A percentile compares a stretch with the other conserved stretches of the same genome.
phyloP scores from a whole-genome alignment of 2,113 vertebrate species.

The Caracal caracal region DNA sequence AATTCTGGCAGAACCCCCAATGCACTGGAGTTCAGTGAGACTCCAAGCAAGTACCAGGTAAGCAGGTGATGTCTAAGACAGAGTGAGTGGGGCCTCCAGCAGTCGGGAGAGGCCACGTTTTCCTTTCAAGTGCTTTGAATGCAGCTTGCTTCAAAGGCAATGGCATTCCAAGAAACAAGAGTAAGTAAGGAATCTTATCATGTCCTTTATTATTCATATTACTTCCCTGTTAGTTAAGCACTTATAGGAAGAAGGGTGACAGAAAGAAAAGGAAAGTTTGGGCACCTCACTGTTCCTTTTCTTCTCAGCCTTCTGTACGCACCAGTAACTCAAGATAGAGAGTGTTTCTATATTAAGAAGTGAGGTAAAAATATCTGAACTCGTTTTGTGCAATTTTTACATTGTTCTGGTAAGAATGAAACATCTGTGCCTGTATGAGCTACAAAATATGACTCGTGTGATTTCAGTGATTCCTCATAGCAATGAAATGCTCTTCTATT shows the following conservation, averaged over 20 bases:
- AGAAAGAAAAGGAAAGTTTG: not conserved
- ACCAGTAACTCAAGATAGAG: not conserved
- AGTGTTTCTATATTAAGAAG: not conserved
- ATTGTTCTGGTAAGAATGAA: not conserved
- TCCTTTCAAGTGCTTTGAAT: not conserved
- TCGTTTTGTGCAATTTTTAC: not conserved
- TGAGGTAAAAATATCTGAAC: not conserved
- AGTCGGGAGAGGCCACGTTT: not conserved
- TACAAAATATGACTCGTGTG: not conserved
- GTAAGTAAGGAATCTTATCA: not conserved
- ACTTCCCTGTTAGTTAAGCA: not conserved
- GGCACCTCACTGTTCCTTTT: not conserved
- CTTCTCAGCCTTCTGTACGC: not conserved
- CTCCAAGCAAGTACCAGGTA: not conserved
- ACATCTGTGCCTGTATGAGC: accelerated
- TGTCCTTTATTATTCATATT: not conserved
- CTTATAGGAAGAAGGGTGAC: not conserved
- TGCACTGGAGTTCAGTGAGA: not conserved
- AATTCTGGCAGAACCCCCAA: not conserved
- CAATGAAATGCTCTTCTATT: not conserved
- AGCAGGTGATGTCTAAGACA: not conserved
- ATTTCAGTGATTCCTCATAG: not conserved
- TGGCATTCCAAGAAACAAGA: not conserved
- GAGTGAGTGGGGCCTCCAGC: too few relatives aligned
- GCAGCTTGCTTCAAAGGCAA: not conserved